Percentiles rank a stretch among this genome's conserved stretches.
These are phyloP conservation scores for Notothenia rossii DNA, from an alignment of 2,113 vertebrate genomes.

Conservation along the genomic window DNA sequence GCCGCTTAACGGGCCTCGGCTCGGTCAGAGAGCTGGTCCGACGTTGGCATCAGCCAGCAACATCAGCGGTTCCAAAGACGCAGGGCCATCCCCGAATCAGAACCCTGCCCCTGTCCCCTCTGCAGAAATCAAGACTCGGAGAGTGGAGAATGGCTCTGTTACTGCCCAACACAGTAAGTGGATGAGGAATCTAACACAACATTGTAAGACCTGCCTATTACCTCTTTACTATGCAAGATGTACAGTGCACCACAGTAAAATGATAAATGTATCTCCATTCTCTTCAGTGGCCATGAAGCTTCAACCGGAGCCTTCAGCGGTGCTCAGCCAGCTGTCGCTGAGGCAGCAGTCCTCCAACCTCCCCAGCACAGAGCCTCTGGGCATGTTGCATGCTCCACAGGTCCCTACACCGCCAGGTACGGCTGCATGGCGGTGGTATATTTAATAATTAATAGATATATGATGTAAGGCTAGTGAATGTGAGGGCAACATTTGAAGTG, in stretches of 20 bases:
- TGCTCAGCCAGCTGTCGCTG: constrained; percentile 94
- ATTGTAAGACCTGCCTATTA: too few relatives aligned
- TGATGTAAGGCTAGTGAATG: too few relatives aligned
- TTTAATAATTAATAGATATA: too few relatives aligned
- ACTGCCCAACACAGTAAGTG: constrained; percentile 82
- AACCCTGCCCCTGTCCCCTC: constrained; percentile 69
- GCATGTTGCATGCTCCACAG: constrained; percentile 69
- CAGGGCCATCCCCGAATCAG: constrained; percentile 52
- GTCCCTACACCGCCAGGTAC: constrained; percentile 80
- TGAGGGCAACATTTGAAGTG: too few relatives aligned
- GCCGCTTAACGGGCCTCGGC: constrained; percentile 86
- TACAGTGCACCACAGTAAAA: background rate
- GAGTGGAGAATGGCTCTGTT: constrained; percentile 77
- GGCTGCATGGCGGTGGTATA: background rate
- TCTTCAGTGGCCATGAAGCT: constrained; percentile 90
- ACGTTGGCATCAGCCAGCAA: constrained; percentile 74
- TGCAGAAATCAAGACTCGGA: constrained; percentile 85
- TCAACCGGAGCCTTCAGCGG: constrained; percentile 94
- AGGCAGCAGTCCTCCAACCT: constrained; percentile 84
- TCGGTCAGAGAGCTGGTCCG: constrained; percentile 85
- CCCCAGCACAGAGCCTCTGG: constrained; percentile 64
- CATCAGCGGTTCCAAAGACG: constrained; percentile 72
- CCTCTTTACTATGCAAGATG: background rate
- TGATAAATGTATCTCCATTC: background rate
- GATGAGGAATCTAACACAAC: too few relatives aligned